These are phyloP conservation scores for Eristalis intricaria DNA, from an alignment of 2,888 invertebrate genomes.

Conservation along the genomic window DNA sequence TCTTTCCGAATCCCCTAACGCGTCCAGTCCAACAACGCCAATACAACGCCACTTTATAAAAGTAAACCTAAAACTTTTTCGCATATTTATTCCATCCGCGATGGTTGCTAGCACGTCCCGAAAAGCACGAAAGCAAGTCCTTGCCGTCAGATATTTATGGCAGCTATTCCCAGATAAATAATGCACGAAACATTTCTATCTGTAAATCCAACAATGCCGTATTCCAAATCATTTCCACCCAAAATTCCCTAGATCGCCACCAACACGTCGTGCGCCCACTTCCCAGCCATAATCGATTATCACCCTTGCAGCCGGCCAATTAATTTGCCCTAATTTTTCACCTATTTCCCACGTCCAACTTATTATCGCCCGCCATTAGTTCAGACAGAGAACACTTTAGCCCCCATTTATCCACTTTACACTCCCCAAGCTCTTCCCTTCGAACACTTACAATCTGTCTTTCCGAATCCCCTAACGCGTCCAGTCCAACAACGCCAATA, in stretches of 20 bases:
- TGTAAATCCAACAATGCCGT: conserved; percentile 38
- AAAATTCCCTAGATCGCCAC: background rate
- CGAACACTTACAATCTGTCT: conserved; percentile 56
- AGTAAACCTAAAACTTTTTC: conserved; percentile 59
- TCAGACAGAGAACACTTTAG: conserved; percentile 50
- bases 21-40: conserved; percentile 6
- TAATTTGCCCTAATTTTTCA: conserved; percentile 43
- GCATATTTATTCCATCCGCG: conserved; percentile 46
- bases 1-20: too few species aligned
- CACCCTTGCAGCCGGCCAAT: background rate
- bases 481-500: conserved; percentile 5
- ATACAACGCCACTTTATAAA: conserved; percentile 18
- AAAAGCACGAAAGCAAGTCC: conserved; percentile 46
- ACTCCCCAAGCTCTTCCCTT: conserved; percentile 11
- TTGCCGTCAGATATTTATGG: conserved; percentile 69
- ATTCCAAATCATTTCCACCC: too few species aligned
- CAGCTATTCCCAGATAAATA: conserved; percentile 63
- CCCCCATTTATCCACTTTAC: conserved; percentile 61
- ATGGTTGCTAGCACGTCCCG: conserved; percentile 59
- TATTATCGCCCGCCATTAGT: conserved; percentile 42
- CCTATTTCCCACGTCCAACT: conserved; percentile 33
- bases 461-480: conserved; percentile 30
- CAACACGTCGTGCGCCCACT: background rate
- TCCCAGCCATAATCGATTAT: background rate
- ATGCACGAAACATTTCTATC: conserved; percentile 66